Evolutionary conservation across 1,140 invertebrate genomes (phyloP).

Genomic region (Camponotus vicinus): DNA sequence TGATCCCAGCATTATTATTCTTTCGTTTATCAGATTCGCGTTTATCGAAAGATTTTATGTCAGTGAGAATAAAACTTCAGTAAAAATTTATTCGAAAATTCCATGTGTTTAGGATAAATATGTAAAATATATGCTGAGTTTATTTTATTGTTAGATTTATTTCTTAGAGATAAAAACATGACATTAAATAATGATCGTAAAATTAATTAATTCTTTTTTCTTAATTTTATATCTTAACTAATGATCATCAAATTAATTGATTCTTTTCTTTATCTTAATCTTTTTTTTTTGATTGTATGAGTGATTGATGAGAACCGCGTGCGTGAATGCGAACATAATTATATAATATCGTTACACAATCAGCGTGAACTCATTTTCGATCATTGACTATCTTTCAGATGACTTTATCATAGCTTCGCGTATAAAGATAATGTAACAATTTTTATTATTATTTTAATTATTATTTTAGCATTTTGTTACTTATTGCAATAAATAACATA

Average conservation of each 20-base stretch:
- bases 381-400: slow-evolving; percentile 42
- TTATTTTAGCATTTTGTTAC: not conserved
- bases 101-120: too few species aligned
- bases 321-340: slow-evolving; percentile 20
- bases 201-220: slow-evolving; percentile 24
- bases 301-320: not conserved
- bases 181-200: not conserved
- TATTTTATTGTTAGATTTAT: not conserved
- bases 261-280: not conserved
- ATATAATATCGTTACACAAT: slow-evolving; percentile 62
- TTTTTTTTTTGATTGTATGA: not conserved
- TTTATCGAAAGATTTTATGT: slow-evolving; percentile 36
- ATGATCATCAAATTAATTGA: slow-evolving; percentile 22
- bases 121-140: too few species aligned
- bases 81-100: not conserved
- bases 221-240: not conserved
- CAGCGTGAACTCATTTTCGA: not conserved
- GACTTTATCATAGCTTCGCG: slow-evolving; percentile 44
- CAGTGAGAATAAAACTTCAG: not conserved
- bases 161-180: slow-evolving; percentile 12
- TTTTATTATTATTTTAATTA: not conserved
- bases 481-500: slow-evolving; percentile 1
- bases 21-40: not conserved
- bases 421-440: slow-evolving; percentile 24
- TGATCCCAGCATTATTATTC: not conserved